Evolutionary conservation across 2,888 invertebrate genomes (phyloP), one percentile per base, ranked within the genome.

Genomic region (Macrosiphum euphorbiae): DNA sequence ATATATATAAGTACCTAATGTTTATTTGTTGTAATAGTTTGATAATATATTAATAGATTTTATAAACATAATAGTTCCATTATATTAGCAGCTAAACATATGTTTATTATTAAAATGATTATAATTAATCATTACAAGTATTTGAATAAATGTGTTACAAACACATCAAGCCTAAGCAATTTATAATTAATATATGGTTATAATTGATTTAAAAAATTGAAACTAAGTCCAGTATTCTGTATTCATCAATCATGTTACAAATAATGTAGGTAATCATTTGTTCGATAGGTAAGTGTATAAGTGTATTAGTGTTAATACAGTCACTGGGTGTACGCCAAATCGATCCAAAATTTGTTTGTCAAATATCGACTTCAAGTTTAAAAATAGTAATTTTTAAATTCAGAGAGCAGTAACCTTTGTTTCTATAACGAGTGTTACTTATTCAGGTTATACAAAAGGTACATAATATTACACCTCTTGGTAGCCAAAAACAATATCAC

Each of bases 341-440:
- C 24, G 35, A 86, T 90, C n/a, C 24, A 41, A 90, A 90, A 90
- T 90, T 61, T 90, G 86, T 86, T 84, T 24, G 90, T 67, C 67
- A 87, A 90, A 86, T 87, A 92, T 92, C 55, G 67, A 92, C n/a
- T 78, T 44, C 11, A 16, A 35, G 47, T 90, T 93, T 93, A 94
- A 94, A 94, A 86, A 94, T 94, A 94, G 86, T n/a, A 58, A 35
- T 89, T n/a, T 86, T 92, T 67, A 41, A 24, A 52, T 78, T 52
- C 41, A n/a, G 11, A 78, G 87, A 50, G 50, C 47, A 16, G 24
- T 88, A 87, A 87, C 67, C 87, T 67, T 88, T 61, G 26, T 85
- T 91, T 84, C 55, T 55, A 20, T 67, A 87, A 67, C 7, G 41
- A 16, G 67, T 26, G 61, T 67, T 50, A 67, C 50, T 91, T 61